Evolutionary conservation across 2,797 vertebrate species (phyloP).

Genomic region (Cossypha niveicapilla): DNA sequence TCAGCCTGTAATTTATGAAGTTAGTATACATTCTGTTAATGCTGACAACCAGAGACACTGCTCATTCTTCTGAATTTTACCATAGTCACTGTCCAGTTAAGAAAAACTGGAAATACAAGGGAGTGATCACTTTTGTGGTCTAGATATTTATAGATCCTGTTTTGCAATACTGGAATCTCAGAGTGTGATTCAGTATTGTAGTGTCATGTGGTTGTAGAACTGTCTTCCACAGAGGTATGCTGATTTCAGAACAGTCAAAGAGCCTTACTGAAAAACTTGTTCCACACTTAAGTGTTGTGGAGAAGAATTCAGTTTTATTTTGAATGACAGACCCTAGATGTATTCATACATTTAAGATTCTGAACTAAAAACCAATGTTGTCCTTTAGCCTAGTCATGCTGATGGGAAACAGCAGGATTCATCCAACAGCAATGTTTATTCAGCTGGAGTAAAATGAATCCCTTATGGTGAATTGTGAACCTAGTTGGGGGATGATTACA

Average conservation of each 20-base stretch:
- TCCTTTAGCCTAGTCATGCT: neutral
- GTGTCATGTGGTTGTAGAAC: neutral
- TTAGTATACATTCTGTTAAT: neutral
- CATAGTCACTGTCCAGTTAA: neutral
- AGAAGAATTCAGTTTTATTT: neutral
- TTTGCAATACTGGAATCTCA: neutral
- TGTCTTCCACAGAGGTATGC: neutral
- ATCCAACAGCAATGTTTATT: neutral
- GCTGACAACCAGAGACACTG: neutral
- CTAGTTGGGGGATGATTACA: neutral
- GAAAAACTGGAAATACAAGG: neutral
- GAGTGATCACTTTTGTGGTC: neutral
- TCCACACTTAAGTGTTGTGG: neutral
- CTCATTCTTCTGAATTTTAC: neutral
- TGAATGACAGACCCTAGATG: neutral
- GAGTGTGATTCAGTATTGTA: neutral
- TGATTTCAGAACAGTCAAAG: neutral
- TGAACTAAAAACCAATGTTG: neutral
- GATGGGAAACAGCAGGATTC: neutral
- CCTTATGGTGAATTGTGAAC: neutral
- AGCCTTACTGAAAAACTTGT: neutral
- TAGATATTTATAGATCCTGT: neutral
- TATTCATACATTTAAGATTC: neutral
- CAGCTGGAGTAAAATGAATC: neutral
- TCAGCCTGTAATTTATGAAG: neutral